phyloP scores from a whole-genome alignment of 2,797 vertebrate species.

The Aythya fuligula region DNA sequence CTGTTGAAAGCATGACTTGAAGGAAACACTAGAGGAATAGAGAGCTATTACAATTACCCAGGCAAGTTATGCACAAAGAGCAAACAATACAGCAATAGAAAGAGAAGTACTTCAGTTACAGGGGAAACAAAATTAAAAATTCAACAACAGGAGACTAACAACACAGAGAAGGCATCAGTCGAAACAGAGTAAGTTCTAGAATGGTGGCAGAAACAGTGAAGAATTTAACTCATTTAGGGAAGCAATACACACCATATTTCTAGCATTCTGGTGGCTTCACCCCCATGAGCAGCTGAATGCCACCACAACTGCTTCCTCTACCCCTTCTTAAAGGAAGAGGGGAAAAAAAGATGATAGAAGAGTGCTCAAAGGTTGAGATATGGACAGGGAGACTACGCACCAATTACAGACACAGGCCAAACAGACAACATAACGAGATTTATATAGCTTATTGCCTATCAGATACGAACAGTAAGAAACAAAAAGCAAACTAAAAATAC shows the following conservation, averaged over 20 bases:
- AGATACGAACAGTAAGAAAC: too few relatives aligned
- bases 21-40: neutral
- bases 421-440: too few relatives aligned
- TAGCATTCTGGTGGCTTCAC: too few relatives aligned
- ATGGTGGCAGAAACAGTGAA: neutral
- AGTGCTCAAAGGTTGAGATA: too few relatives aligned
- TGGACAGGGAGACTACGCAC: too few relatives aligned
- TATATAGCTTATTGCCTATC: too few relatives aligned
- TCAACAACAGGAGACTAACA: neutral
- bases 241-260: neutral
- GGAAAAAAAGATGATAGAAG: too few relatives aligned
- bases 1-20: neutral
- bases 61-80: neutral
- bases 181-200: neutral
- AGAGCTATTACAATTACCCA: neutral
- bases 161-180: neutral
- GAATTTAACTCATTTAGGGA: neutral
- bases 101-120: neutral
- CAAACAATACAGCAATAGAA: neutral
- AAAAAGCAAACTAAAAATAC: too few relatives aligned
- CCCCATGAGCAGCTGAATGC: too few relatives aligned
- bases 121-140: neutral
- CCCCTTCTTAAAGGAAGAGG: too few relatives aligned
- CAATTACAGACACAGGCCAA: too few relatives aligned
- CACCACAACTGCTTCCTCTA: too few relatives aligned